Percentiles rank a stretch among this genome's conserved stretches.
Conservation (phyloP, 2,797 vertebrate genomes). For the Apodemus agrarius region DNA sequence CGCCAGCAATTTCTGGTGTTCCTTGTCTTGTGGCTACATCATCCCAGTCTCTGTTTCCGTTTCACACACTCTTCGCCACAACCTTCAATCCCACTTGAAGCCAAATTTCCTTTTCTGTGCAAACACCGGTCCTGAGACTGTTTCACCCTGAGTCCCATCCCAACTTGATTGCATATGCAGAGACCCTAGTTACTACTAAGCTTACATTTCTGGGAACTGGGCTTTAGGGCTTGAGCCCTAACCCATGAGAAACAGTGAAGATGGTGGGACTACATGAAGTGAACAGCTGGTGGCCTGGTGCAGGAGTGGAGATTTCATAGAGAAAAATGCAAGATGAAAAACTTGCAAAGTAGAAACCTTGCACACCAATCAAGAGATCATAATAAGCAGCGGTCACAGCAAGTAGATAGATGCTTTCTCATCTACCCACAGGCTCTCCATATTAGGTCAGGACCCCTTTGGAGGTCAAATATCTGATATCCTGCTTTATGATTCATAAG, state of each 20-base stretch:
- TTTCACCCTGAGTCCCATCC: not conserved
- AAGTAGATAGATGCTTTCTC: not conserved
- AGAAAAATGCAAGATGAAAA: not conserved
- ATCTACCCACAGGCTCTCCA: not conserved
- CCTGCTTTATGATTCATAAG: not conserved
- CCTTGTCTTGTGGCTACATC: not conserved
- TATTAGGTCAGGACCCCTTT: not conserved
- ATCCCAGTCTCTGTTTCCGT: not conserved
- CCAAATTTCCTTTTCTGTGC: not conserved
- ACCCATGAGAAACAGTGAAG: not conserved
- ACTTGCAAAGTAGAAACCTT: not conserved
- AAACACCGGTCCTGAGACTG: not conserved
- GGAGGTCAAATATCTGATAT: not conserved
- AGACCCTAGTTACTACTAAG: not conserved
- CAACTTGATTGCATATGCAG: not conserved
- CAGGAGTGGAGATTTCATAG: not conserved
- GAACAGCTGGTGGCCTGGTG: not conserved
- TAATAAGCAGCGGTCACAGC: not conserved
- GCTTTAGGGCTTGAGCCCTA: not conserved
- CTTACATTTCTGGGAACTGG: too few species aligned
- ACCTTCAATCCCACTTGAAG: not conserved
- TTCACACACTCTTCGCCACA: not conserved
- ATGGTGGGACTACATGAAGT: not conserved
- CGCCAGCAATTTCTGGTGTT: not conserved
- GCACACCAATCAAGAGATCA: not conserved